Evolutionary conservation across 2,888 invertebrate species (phyloP), one percentile per base, ranked within the genome.

Genomic region (Epinotia bilunana): DNA sequence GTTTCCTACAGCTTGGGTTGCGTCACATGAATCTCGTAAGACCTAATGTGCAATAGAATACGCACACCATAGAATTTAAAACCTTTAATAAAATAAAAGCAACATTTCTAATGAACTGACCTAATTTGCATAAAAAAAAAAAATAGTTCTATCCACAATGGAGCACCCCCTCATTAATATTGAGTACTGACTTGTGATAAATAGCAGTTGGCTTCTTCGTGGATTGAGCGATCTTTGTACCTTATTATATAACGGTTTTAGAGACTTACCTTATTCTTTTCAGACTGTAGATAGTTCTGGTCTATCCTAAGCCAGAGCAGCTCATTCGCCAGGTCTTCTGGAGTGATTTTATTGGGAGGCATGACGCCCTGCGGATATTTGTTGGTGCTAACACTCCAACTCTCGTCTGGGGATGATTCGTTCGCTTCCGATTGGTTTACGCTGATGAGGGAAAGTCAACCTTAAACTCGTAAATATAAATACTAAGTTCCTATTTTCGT

Each of bases 251-350:
- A 53, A 7, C 13, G 7, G 72, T 43, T 39, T 39, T 72, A 74
- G 43, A 60, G 68, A 74, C 58, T 55, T 77, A 90, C 90, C 84
- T 91, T 89, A 73, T 88, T 90, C 77, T 91, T 89, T 57, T 87
- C 87, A 13, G 88, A 88, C 83, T 91, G 86, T 16, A 94, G 86
- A 81, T 92, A 91, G 79, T 90, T 92, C 81, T 93, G 89, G 82
- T 94, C 94, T 81, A 94, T 87, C 82, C 90, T 84, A 1, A 94
- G 85, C 93, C 93, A 93, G n/a, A 93, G 84, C 78, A 92, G 86
- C 78, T 94, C 94, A 72, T 93, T 90, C 55, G 92, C 94, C 33
- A 94, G 83, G 78, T 94, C 94, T 73, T 93, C 91, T 0, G 93
- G 84, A 0, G 94, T 94, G 79, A 94, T 94, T 82, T 93, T 94